Evolutionary conservation across 2,113 vertebrate genomes (phyloP).

Genomic region (Lampris incognitus): DNA sequence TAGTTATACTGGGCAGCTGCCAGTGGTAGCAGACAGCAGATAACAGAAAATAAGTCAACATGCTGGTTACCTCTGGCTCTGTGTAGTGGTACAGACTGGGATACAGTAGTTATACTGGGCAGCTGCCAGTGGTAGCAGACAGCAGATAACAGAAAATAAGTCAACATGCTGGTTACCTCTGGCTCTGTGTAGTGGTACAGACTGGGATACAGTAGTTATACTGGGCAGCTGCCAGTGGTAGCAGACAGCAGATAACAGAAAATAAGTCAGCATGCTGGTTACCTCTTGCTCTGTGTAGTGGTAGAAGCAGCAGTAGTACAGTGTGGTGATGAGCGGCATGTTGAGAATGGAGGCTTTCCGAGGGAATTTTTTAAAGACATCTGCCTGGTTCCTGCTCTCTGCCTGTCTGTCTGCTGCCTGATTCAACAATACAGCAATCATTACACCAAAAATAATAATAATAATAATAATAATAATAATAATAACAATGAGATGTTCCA

Average conservation of each 20-base stretch:
- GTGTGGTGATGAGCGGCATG: slow-evolving; percentile 94
- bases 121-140: neutral
- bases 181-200: slow-evolving; percentile 87
- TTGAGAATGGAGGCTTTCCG: slow-evolving; percentile 93
- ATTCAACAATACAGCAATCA: neutral
- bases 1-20: neutral
- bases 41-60: too few species aligned
- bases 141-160: too few species aligned
- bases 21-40: too few species aligned
- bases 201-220: neutral
- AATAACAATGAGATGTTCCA: too few species aligned
- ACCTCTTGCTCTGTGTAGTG: slow-evolving; percentile 83
- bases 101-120: neutral
- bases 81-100: slow-evolving; percentile 86
- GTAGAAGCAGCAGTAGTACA: slow-evolving; percentile 97
- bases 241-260: too few species aligned
- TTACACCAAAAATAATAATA: too few species aligned
- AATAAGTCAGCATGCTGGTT: too few species aligned
- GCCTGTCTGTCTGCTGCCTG: slow-evolving; percentile 88
- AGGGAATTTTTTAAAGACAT: slow-evolving; percentile 92
- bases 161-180: slow-evolving; percentile 36
- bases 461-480: too few species aligned
- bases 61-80: slow-evolving; percentile 43
- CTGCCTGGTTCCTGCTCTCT: slow-evolving; percentile 85
- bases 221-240: neutral